Evolutionary conservation across 2,888 invertebrate species (phyloP).

Genomic region (Cosmia pyralina): DNA sequence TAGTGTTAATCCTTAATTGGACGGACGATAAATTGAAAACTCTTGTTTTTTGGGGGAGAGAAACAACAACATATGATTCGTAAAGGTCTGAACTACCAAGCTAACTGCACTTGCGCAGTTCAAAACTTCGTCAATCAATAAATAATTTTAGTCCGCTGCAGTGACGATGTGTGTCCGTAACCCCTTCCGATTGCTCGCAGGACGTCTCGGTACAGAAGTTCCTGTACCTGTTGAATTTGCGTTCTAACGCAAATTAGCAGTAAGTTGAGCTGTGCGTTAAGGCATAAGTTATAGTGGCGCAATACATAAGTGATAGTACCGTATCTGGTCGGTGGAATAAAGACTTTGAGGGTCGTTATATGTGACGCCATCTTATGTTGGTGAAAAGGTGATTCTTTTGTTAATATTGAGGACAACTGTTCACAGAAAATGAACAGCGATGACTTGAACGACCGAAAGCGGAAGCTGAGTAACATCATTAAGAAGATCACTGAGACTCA

Average conservation of each 20-base stretch:
- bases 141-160: slow-evolving; percentile 9
- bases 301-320: background rate
- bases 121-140: slow-evolving; percentile 43
- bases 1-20: background rate
- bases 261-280: slow-evolving; percentile 16
- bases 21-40: background rate
- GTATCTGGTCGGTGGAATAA: background rate
- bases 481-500: slow-evolving; percentile 47
- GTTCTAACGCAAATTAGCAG: slow-evolving; percentile 4
- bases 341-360: background rate
- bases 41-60: slow-evolving; percentile 13
- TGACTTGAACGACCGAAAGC: slow-evolving; percentile 27
- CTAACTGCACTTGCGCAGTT: slow-evolving; percentile 53
- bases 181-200: background rate
- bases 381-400: background rate
- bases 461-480: slow-evolving; percentile 37
- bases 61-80: slow-evolving; percentile 37
- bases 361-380: slow-evolving; percentile 32
- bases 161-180: slow-evolving; percentile 9
- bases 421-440: slow-evolving; percentile 32
- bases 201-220: background rate
- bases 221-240: slow-evolving; percentile 43
- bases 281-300: background rate
- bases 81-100: background rate
- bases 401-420: background rate